Conservation (phyloP, 2,113 vertebrate species). For the Planiliza haematocheilus region DNA sequence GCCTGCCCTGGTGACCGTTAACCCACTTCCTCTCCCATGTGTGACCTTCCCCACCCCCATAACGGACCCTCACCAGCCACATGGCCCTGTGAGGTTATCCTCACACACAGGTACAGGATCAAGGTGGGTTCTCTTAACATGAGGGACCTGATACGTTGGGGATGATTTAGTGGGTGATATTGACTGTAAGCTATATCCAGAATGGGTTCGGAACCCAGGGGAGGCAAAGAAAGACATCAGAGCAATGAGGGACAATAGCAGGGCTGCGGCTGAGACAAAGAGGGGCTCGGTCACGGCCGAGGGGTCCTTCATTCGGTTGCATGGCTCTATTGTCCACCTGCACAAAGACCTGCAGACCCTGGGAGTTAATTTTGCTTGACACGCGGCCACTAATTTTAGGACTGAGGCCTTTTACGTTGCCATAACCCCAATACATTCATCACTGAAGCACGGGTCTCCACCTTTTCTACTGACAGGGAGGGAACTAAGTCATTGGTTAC, state of each 20-base stretch:
- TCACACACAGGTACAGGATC: slow-evolving; percentile 39
- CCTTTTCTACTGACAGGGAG: slow-evolving; percentile 23
- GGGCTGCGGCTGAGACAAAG: slow-evolving; percentile 72
- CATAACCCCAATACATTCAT: slow-evolving; percentile 59
- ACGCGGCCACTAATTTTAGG: slow-evolving; percentile 76
- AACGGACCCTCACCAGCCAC: slow-evolving; percentile 42
- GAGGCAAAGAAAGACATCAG: slow-evolving; percentile 78
- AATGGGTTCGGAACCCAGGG: slow-evolving; percentile 52
- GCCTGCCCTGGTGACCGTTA: slow-evolving; percentile 66
- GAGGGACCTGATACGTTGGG: not conserved
- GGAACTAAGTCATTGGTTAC: slow-evolving; percentile 11
- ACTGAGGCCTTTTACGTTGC: slow-evolving; percentile 47
- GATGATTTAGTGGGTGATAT: not conserved
- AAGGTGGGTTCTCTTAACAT: not conserved
- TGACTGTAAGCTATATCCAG: slow-evolving; percentile 43
- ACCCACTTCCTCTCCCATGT: slow-evolving; percentile 74
- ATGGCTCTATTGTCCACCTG: slow-evolving; percentile 77
- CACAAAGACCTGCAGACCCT: slow-evolving; percentile 79
- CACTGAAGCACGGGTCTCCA: slow-evolving; percentile 44
- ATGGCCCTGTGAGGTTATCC: slow-evolving; percentile 37
- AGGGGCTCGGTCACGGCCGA: slow-evolving; percentile 75
- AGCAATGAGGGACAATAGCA: slow-evolving; percentile 62
- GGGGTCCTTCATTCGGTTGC: slow-evolving; percentile 73
- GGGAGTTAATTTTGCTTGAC: slow-evolving; percentile 79
- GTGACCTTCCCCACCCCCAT: slow-evolving; percentile 64